phyloP scores from a whole-genome alignment of 2,113 vertebrate species.

The Anhinga rufa region DNA sequence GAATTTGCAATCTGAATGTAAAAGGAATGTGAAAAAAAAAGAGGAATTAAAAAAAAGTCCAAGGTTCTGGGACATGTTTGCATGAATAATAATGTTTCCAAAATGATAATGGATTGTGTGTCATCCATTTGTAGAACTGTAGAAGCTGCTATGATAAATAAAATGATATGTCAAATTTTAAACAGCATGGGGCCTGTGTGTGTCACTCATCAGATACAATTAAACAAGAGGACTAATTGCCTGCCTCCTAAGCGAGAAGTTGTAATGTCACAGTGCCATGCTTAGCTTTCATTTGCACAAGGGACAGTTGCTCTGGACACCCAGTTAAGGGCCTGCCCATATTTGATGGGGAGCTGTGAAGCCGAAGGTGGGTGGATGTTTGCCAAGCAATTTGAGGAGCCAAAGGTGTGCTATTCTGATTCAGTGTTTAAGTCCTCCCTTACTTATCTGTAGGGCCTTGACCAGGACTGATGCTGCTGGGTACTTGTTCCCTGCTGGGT shows the following conservation, averaged over 20 bases:
- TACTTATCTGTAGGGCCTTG: background rate
- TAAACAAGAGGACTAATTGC: slow-evolving; percentile 39
- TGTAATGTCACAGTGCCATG: background rate
- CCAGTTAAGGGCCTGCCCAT: background rate
- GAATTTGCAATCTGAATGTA: slow-evolving; percentile 45
- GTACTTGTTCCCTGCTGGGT: background rate
- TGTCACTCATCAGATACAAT: slow-evolving; percentile 40
- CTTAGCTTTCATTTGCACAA: background rate
- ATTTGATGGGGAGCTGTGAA: background rate
- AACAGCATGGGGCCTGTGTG: background rate
- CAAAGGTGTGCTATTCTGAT: background rate
- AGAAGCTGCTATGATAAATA: slow-evolving; percentile 37
- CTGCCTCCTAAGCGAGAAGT: slow-evolving; percentile 1
- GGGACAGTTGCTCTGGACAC: background rate
- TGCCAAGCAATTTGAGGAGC: background rate
- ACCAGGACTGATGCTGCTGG: background rate
- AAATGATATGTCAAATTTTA: slow-evolving; percentile 23
- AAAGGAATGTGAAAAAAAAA: background rate
- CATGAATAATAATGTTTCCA: slow-evolving; percentile 44
- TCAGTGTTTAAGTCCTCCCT: background rate
- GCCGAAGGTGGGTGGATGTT: background rate
- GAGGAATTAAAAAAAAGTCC: background rate
- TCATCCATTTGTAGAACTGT: slow-evolving; percentile 51
- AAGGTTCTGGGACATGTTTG: slow-evolving; percentile 17
- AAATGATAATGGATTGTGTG: slow-evolving; percentile 43